These are phyloP conservation scores for Nerophis ophidion DNA, from an alignment of 2,113 vertebrate genomes.

Conservation along the genomic window DNA sequence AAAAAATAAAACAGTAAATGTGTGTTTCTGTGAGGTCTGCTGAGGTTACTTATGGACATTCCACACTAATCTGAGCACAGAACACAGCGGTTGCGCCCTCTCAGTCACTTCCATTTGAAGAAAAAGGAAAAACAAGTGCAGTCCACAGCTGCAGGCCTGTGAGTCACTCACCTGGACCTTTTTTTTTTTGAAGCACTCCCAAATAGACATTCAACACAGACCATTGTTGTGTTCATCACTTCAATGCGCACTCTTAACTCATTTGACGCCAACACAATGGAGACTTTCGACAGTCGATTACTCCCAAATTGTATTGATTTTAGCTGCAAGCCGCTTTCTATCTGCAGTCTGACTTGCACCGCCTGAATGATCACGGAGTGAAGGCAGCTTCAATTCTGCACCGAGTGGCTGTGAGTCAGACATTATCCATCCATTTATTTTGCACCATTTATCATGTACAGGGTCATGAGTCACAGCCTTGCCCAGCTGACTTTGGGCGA, in stretches of 20 bases:
- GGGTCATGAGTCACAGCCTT: too few species aligned
- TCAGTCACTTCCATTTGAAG: constrained; percentile 55
- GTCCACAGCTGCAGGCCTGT: constrained; percentile 57
- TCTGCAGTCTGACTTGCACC: background rate
- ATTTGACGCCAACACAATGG: background rate
- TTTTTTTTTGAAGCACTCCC: constrained; percentile 38
- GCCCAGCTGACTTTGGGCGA: too few species aligned
- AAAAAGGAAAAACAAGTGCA: constrained; percentile 31
- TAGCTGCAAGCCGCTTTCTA: constrained; percentile 9
- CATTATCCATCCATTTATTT: background rate
- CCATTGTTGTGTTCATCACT: constrained; percentile 12
- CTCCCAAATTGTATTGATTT: background rate
- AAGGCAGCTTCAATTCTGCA: background rate
- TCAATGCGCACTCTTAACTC: constrained; percentile 1
- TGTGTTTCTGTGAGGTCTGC: constrained; percentile 5
- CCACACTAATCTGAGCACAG: constrained; percentile 17
- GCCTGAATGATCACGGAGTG: background rate
- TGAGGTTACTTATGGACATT: constrained; percentile 21
- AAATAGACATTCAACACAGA: constrained; percentile 20
- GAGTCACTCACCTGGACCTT: constrained; percentile 64
- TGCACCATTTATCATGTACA: background rate
- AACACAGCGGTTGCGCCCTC: constrained; percentile 38
- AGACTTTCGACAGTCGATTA: background rate
- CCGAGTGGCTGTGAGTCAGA: background rate
- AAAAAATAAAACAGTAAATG: constrained; percentile 6